A percentile compares a stretch with the other conserved stretches of the same genome.
Conservation (phyloP, 2,797 vertebrate genomes). For the Labroides dimidiatus region DNA sequence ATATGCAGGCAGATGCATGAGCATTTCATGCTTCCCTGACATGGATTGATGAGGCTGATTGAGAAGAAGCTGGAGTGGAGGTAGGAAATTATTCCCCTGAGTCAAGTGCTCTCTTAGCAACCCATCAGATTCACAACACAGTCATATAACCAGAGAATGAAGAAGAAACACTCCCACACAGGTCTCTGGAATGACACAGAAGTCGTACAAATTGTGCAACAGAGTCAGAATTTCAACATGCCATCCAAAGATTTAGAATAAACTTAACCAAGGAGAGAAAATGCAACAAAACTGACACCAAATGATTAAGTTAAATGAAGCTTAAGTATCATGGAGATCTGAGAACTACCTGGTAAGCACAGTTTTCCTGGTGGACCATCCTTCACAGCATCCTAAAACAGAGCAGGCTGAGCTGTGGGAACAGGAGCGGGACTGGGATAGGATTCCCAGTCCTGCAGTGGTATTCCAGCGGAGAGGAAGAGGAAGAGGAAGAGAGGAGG, state of each 20-base stretch:
- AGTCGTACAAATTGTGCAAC: slow-evolving; percentile 19
- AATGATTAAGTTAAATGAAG: neutral
- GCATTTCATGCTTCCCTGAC: slow-evolving; percentile 46
- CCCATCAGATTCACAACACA: slow-evolving; percentile 68
- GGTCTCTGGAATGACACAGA: slow-evolving; percentile 21
- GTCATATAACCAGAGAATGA: slow-evolving; percentile 42
- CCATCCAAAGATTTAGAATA: slow-evolving; percentile 5
- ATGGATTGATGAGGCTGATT: slow-evolving; percentile 51
- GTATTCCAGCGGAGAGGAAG: slow-evolving; percentile 66
- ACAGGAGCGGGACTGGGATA: slow-evolving; percentile 62
- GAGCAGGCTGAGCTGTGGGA: slow-evolving; percentile 56
- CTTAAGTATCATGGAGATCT: slow-evolving; percentile 8
- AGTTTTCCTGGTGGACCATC: slow-evolving; percentile 98
- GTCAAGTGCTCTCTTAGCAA: slow-evolving; percentile 77
- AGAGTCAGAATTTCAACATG: slow-evolving; percentile 14
- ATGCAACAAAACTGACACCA: slow-evolving; percentile 6
- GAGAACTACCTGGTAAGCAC: slow-evolving; percentile 91
- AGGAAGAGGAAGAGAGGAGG: slow-evolving; percentile 7
- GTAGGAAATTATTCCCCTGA: slow-evolving; percentile 71
- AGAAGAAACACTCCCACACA: slow-evolving; percentile 40
- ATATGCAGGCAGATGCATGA: slow-evolving; percentile 28
- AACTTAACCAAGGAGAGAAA: slow-evolving; percentile 13
- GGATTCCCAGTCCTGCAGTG: slow-evolving; percentile 75
- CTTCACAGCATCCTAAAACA: slow-evolving; percentile 91
- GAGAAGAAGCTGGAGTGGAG: slow-evolving; percentile 49